Evolutionary conservation across 1,140 invertebrate genomes (phyloP), one percentile per base, ranked within the genome.

Genomic region (Aphaenogaster floridana): DNA sequence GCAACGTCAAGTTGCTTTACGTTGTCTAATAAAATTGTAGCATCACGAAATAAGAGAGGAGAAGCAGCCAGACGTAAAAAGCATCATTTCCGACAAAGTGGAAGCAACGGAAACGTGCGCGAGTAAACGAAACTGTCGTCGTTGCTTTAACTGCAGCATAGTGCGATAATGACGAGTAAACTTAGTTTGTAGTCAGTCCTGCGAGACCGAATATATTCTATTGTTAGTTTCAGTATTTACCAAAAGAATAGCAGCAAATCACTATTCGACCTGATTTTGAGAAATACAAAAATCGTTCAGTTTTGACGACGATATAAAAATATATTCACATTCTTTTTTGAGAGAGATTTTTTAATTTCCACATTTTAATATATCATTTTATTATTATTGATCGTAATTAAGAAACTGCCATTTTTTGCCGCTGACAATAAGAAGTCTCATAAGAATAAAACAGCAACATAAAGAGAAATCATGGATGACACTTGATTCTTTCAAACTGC

Each of bases 101-200:
- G n/a, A 63, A 78, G 54, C 52, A 59, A 48, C 21, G 48, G 21
- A 54, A 81, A 11, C 50, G 36, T 17, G 17, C 21, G 13, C 79
- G 9, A 71, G 64, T 81, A 81, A 71, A 71, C 79, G 36, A 81
- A 76, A 81, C 39, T 68, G 63, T 48, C 34, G n/a, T 64, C 45
- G 45, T 81, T 81, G 50, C 36, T 81, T 69, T 72, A 71, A 81
- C 39, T 57, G 7, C 39, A 69, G 45, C 48, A n/a, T 39, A 79
- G 77, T 68, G 66, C 21, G 50, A 11, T 81, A 71, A 81, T 81
- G 66, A 72, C 39, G 64, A 81, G 57, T 57, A 81, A 81, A 81
- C 66, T 81, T 81, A 34, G 50, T 81, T 81, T 81, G 66, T 39
- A 71, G 50, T 57, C 45, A 80, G 45, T 13, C 13, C 39, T 45